Evolutionary conservation across 2,888 invertebrate genomes (phyloP).

Genomic region (Agrilus mali): DNA sequence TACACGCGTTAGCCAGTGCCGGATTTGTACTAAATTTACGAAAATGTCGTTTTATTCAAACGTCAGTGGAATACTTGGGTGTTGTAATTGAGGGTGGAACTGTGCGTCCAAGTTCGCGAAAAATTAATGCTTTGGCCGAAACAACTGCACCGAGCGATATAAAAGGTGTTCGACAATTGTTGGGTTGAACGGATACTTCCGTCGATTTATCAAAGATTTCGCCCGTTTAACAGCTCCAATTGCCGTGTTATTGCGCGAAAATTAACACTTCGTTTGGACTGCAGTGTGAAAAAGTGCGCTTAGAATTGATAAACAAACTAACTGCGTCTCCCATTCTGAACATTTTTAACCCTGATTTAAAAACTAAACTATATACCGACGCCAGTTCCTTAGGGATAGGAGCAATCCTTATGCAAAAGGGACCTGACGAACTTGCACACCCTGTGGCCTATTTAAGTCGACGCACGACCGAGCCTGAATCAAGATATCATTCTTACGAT

Average conservation of each 20-base stretch:
- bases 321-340: too few species aligned
- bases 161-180: conserved; percentile 2
- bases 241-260: conserved; percentile 6
- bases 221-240: conserved; percentile 10
- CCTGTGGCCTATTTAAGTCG: too few species aligned
- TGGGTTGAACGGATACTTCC: not conserved
- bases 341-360: too few species aligned
- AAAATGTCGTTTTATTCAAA: conserved; percentile 8
- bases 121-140: conserved; percentile 7
- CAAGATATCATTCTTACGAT: too few species aligned
- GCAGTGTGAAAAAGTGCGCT: conserved; percentile 5
- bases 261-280: conserved; percentile 5
- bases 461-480: too few species aligned
- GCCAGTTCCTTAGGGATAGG: too few species aligned
- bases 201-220: not conserved
- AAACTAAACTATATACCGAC: too few species aligned
- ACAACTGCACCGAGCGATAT: conserved; percentile 6
- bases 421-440: too few species aligned
- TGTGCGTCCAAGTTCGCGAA: conserved; percentile 4
- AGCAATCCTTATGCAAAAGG: not conserved
- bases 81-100: conserved; percentile 7
- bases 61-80: conserved; percentile 9
- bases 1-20: not conserved
- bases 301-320: conserved; percentile 5
- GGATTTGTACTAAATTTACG: conserved; percentile 8